These are phyloP conservation scores for Coelopa pilipes DNA, from an alignment of 2,888 invertebrate genomes.

Conservation along the genomic window DNA sequence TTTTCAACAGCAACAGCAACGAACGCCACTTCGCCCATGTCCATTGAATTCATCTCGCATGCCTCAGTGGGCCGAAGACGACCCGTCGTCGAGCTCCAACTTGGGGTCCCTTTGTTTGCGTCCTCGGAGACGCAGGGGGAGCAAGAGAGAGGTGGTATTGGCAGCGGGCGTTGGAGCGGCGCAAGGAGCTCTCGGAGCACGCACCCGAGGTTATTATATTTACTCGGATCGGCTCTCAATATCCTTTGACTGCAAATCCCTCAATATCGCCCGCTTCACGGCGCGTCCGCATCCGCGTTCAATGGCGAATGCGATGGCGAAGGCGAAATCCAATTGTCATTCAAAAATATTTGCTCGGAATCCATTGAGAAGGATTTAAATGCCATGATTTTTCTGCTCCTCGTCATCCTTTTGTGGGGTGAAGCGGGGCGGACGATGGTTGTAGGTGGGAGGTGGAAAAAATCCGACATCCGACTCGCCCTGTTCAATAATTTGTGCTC, in stretches of 20 bases:
- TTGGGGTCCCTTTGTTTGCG: not conserved
- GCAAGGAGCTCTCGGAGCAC: not conserved
- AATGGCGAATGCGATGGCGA: not conserved
- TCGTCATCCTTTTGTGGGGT: not conserved
- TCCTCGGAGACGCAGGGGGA: not conserved
- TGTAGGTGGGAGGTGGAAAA: not conserved
- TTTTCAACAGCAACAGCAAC: not conserved
- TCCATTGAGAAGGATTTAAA: slow-evolving; percentile 30
- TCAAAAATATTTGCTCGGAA: slow-evolving; percentile 26
- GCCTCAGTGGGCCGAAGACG: not conserved
- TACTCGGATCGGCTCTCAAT: too few species aligned
- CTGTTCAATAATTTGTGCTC: slow-evolving; percentile 37
- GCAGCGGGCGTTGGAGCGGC: not conserved
- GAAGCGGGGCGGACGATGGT: not conserved
- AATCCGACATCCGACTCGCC: slow-evolving; percentile 7
- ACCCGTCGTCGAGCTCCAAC: not conserved
- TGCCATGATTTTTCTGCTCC: slow-evolving; percentile 33
- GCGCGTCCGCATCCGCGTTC: slow-evolving; percentile 14
- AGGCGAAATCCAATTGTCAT: slow-evolving; percentile 29
- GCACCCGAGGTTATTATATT: not conserved
- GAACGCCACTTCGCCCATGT: not conserved
- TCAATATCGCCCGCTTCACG: not conserved
- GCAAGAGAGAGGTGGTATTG: not conserved
- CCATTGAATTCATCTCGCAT: slow-evolving; percentile 3
- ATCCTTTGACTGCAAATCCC: not conserved